Percentiles rank a stretch among this genome's conserved stretches.
phyloP scores from a whole-genome alignment of 1,140 invertebrate genomes.

The Heliconius nattereri region DNA sequence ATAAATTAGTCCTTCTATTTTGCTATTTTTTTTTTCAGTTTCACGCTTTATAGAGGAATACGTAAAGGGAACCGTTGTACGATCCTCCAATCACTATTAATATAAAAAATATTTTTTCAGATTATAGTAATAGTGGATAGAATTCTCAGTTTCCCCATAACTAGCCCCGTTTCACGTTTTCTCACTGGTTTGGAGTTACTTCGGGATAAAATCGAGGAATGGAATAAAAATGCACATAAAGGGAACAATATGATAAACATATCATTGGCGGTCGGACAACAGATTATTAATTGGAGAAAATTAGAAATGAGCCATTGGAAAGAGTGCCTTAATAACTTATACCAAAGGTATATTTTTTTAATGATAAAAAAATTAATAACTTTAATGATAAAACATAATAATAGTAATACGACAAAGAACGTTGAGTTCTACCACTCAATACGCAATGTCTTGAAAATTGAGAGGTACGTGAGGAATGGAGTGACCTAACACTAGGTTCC shows the following conservation, averaged over 20 bases:
- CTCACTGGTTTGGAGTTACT: constrained; percentile 95
- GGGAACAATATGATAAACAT: constrained; percentile 90
- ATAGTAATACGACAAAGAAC: too few species aligned
- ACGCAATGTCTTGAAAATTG: too few species aligned
- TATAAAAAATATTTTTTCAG: constrained; percentile 60
- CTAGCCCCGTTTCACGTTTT: constrained; percentile 92
- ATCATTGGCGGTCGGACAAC: constrained; percentile 86
- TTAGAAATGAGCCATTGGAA: constrained; percentile 95
- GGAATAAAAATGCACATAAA: constrained; percentile 95
- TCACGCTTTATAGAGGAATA: too few species aligned
- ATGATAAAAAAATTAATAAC: too few species aligned
- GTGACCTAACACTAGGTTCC: too few species aligned
- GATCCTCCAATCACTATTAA: too few species aligned
- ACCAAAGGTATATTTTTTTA: constrained; percentile 67
- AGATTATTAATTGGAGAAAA: constrained; percentile 95
- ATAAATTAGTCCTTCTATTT: too few species aligned
- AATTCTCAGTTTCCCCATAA: constrained; percentile 89
- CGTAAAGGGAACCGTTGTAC: too few species aligned
- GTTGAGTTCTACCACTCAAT: too few species aligned
- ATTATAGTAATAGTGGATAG: constrained; percentile 87
- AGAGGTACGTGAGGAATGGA: too few species aligned
- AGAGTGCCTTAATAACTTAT: constrained; percentile 85
- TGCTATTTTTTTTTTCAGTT: too few species aligned
- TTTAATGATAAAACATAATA: too few species aligned
- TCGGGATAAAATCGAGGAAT: constrained; percentile 91